Conservation (phyloP, 1,140 invertebrate genomes). For the Drosophila ficusphila region DNA sequence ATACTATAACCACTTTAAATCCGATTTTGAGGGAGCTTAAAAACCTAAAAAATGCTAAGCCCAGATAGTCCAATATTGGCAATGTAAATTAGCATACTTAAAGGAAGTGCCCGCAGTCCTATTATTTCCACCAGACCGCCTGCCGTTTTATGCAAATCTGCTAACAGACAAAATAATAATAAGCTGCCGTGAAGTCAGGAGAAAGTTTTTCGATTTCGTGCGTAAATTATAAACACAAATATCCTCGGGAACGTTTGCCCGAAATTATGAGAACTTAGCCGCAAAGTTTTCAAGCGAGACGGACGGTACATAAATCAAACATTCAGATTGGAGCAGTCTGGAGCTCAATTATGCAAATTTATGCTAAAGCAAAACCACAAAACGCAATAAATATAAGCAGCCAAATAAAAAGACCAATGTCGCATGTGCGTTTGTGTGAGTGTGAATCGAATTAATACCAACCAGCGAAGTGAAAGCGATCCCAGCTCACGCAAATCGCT, state of each 20-base stretch:
- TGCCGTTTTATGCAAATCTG: constrained; percentile 43
- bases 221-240: constrained; percentile 57
- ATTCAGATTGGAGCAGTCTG: constrained; percentile 19
- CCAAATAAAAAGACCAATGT: constrained; percentile 36
- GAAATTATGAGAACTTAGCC: constrained; percentile 57
- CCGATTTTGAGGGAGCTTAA: too few species aligned
- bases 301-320: constrained; percentile 34
- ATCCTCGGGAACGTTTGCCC: constrained; percentile 41
- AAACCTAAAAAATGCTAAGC: too few species aligned
- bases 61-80: not conserved
- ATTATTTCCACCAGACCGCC: constrained; percentile 57
- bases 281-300: constrained; percentile 33
- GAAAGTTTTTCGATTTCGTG: constrained; percentile 72
- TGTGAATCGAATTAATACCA: constrained; percentile 70
- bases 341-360: constrained; percentile 68
- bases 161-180: constrained; percentile 30
- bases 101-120: constrained; percentile 30
- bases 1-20: constrained; percentile 2
- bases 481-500: constrained; percentile 18
- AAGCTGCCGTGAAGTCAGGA: constrained; percentile 15
- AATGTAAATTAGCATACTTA: constrained; percentile 7
- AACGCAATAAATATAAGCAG: constrained; percentile 34
- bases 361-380: constrained; percentile 51
- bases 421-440: constrained; percentile 18
- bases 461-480: constrained; percentile 52